Evolutionary conservation across 1,140 invertebrate genomes (phyloP).

Genomic region (Rhynchophorus ferrugineus): DNA sequence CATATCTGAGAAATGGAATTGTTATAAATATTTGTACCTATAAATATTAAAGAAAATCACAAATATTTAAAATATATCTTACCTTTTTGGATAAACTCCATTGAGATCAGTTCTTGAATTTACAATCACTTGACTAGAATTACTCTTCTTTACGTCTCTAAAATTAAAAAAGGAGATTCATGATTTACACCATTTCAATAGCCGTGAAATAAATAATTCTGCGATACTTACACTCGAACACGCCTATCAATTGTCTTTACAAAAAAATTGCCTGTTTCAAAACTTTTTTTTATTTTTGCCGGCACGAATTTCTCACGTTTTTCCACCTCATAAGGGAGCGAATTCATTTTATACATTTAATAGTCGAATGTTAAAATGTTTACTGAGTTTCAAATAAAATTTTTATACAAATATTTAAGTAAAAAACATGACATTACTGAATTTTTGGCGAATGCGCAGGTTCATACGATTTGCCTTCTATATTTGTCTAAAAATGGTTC

Average conservation of each 20-base stretch:
- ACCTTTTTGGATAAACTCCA: conserved; percentile 24
- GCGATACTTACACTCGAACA: conserved; percentile 14
- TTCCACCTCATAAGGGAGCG: conserved; percentile 5
- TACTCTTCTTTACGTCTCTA: conserved; percentile 7
- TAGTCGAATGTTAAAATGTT: neutral
- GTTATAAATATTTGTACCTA: no score
- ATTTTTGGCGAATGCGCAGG: conserved; percentile 2
- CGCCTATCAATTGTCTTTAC: conserved; percentile 17
- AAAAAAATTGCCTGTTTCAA: conserved; percentile 7
- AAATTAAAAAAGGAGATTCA: conserved; percentile 15
- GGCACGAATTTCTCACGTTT: conserved; percentile 18
- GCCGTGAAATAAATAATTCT: conserved; percentile 2
- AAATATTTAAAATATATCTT: neutral
- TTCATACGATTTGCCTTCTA: neutral
- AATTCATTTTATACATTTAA: neutral
- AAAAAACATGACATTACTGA: neutral
- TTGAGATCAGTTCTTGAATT: conserved; percentile 16
- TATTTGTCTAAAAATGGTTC: neutral
- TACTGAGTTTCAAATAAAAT: no score
- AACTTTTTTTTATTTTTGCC: conserved; percentile 16
- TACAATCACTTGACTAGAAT: neutral
- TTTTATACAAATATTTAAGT: no score
- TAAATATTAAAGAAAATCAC: no score
- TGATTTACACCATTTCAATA: no score
- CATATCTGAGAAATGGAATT: conserved; percentile 18